Conservation (phyloP, 2,113 vertebrate species). For the Pseudorectes ferrugineus region DNA sequence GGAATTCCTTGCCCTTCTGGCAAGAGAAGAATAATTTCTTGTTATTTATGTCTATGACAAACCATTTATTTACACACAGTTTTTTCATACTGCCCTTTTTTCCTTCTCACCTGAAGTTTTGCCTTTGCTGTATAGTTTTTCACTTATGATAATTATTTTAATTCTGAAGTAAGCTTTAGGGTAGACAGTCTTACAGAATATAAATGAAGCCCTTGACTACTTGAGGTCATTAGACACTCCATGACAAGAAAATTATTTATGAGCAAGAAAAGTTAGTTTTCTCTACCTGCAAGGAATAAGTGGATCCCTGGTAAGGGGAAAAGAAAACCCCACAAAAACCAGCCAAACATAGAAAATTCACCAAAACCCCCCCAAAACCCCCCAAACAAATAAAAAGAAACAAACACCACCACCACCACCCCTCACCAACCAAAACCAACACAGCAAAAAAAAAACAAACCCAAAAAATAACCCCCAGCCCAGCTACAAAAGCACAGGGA, state of each 20-base stretch:
- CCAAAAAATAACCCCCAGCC: background rate
- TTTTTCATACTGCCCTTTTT: background rate
- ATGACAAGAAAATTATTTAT: background rate
- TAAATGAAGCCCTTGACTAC: background rate
- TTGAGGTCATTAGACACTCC: background rate
- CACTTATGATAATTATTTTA: background rate
- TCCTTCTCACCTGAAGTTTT: background rate
- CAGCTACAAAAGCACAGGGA: background rate
- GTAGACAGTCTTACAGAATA: background rate
- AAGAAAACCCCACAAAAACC: rapidly evolving
- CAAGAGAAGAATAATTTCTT: background rate
- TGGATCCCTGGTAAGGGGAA: background rate
- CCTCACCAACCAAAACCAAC: background rate
- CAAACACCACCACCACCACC: background rate
- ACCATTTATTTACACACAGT: background rate
- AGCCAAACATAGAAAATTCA: background rate
- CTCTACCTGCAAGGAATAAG: background rate
- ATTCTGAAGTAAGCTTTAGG: background rate
- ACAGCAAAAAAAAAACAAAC: background rate
- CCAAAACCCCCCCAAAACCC: too few species aligned
- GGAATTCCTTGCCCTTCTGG: background rate
- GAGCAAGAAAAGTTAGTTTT: background rate
- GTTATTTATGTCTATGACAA: background rate
- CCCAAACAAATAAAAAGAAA: background rate
- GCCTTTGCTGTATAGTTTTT: background rate